phyloP scores from a whole-genome alignment of 2,113 vertebrate species.

The Rhinogobius similis region DNA sequence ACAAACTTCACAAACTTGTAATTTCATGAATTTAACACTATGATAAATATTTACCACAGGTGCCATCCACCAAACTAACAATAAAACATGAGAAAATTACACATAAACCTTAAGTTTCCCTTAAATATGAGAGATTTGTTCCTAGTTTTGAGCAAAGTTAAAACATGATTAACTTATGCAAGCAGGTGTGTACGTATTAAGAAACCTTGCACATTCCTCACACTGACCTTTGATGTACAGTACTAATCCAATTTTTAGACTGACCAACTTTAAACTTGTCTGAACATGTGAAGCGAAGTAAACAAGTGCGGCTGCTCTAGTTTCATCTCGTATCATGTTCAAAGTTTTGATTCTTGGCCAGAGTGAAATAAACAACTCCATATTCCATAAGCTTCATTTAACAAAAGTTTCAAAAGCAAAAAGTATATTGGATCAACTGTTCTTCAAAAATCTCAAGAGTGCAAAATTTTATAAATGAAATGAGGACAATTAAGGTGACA shows the following conservation, averaged over 20 bases:
- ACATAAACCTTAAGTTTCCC: background rate
- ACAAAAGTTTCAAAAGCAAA: slow-evolving; percentile 1
- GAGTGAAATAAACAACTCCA: slow-evolving; percentile 15
- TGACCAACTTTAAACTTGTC: slow-evolving; percentile 39
- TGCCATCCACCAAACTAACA: too few relatives aligned
- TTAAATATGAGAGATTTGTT: background rate
- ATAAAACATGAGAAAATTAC: too few relatives aligned
- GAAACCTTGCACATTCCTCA: background rate
- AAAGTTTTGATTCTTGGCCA: slow-evolving; percentile 30
- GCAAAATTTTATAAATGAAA: background rate
- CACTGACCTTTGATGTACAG: slow-evolving; percentile 10
- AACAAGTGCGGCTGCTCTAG: slow-evolving; percentile 35
- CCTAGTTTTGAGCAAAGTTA: background rate
- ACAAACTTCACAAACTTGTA: too few relatives aligned
- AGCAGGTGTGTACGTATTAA: background rate
- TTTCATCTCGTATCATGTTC: slow-evolving; percentile 44
- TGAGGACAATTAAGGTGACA: background rate
- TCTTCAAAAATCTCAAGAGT: background rate
- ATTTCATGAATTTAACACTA: too few relatives aligned
- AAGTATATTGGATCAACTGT: background rate
- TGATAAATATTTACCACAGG: too few relatives aligned
- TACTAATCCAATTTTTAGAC: slow-evolving; percentile 16
- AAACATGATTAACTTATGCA: background rate
- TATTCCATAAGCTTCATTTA: slow-evolving; percentile 1
- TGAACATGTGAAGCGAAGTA: slow-evolving; percentile 34